Base-by-base conservation (phyloP, 2,797 vertebrate genomes). In the Clarias fuscus region DNA sequence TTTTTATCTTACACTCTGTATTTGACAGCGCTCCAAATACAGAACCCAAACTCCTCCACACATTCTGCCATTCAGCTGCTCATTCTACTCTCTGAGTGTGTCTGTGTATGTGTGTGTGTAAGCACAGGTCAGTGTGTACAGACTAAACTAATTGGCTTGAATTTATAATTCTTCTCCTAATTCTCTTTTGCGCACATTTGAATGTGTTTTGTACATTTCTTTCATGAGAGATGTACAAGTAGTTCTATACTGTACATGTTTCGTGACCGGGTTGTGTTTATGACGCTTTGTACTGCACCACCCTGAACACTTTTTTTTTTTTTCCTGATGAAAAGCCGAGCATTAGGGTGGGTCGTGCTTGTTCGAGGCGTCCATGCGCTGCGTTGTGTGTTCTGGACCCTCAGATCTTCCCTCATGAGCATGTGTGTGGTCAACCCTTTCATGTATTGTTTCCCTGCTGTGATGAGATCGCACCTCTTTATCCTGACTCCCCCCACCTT, bases 391-490 rank as follows among this genome's bases (percentile, higher is more conserved):
- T 40, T 61, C 58, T 82, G 40, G 24, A 20, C 56, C 56, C 80
- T 89, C 56, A 82, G 78, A 84, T 89, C 85, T 82, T 83, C 37
- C 64, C 67, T 5, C 13, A 53, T 87, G 53, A 24, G 76, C 17
- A 33, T 84, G 68, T 40, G 73, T 62, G 18, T 90, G 91, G 88
- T 86, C 75, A n/a, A 64, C 90, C 80, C 94, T 96, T 96, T 96
- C 92, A 95, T 94, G 93, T 94, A 93, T 95, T 94, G 94, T 94
- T 91, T 91, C 91, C 91, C 90, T 88, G 86, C 91, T 88, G 89
- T 73, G 89, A 62, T 77, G 91, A 65, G 89, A 18, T 53, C 33
- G 7, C 33, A 40, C 61, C 88, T 88, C 90, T 94, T 95, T 93
- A 94, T 95, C 91, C 92, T 30, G 4, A 59, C 18, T 84, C 79